Base-by-base conservation (phyloP, 2,797 vertebrate genomes). In the Notolabrus celidotus region DNA sequence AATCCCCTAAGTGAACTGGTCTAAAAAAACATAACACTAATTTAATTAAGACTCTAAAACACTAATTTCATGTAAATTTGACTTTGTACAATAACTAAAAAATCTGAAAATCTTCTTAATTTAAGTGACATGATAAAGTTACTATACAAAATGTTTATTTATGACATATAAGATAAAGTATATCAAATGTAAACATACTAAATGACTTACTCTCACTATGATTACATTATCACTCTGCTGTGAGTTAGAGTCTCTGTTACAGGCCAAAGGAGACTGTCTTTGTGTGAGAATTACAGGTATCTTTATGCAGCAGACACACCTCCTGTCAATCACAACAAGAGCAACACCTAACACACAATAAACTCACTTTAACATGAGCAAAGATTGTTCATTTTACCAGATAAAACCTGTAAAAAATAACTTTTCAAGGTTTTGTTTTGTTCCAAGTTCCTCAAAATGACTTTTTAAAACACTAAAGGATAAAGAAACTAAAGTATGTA, bases 281-380 rank as follows among this genome's bases (percentile, higher is more conserved):
- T 51, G 38, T 64, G 36, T 31, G 2, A 20, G 10, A 23, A 41
- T 50, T 50, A 29, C 25, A 7, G 5, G 31, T 11, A 29, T 67
- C 46, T 57, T 19, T 15, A 47, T 12, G 1, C 46, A 25, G 22
- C 25, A 1, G 60, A 41, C 73, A 82, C 69, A 41, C 77, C 64
- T 62, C 17, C 43, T 63, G 38, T 1, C 55, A 62, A 27, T 69
- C 70, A 62, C 53, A 77, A 59, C 60, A 57, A 34, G 0, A 7
- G 10, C 33, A 56, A n/a, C 33, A 29, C 27, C 17, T 39, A 33
- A 17, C 15, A n/a, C 8, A 50, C 23, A 42, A 12, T 9, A n/a
- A 57, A 5, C 12, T 15, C 3, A 45, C 15, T 5, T 60, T 33
- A 2, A 47, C 14, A 42, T 17, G 5, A 50, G 7, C 8, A 8